Conservation (phyloP, 2,113 vertebrate species). For the Hypomesus transpacificus region DNA sequence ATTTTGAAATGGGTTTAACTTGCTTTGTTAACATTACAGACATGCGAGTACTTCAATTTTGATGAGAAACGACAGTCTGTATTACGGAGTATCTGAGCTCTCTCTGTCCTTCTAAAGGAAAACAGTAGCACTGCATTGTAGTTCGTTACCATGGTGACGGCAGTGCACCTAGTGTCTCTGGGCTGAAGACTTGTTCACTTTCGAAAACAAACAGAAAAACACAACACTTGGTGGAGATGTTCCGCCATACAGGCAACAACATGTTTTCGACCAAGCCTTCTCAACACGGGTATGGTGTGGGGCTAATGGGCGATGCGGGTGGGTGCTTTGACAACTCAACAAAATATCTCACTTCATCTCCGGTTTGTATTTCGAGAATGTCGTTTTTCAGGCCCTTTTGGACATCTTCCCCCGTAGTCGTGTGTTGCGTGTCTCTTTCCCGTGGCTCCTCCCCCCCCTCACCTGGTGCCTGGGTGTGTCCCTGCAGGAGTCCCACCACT, state of each 20-base stretch:
- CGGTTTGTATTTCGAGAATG: not conserved
- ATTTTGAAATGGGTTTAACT: not conserved
- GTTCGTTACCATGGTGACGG: constrained; percentile 49
- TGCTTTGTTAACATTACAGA: not conserved
- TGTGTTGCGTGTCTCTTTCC: not conserved
- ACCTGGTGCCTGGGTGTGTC: constrained; percentile 1
- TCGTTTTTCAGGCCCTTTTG: not conserved
- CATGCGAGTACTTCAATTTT: not conserved
- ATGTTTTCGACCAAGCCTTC: not conserved
- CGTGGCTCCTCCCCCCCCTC: not conserved
- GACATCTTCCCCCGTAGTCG: not conserved
- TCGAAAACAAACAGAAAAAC: constrained; percentile 20
- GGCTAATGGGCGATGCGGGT: no score
- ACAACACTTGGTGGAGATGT: not conserved
- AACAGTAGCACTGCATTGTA: constrained; percentile 24
- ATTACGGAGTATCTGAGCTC: not conserved
- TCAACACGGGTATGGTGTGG: not conserved
- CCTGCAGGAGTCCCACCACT: constrained; percentile 79
- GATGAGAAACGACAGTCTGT: not conserved
- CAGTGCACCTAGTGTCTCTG: constrained; percentile 11
- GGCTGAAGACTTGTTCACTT: constrained; percentile 14
- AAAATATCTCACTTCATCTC: not conserved
- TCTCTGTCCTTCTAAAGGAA: constrained; percentile 5
- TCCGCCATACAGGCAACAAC: not conserved
- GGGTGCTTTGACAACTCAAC: not conserved